Percentiles rank a stretch among this genome's conserved stretches.
phyloP scores from a whole-genome alignment of 2,113 vertebrate species.

The Eolophus roseicapilla region DNA sequence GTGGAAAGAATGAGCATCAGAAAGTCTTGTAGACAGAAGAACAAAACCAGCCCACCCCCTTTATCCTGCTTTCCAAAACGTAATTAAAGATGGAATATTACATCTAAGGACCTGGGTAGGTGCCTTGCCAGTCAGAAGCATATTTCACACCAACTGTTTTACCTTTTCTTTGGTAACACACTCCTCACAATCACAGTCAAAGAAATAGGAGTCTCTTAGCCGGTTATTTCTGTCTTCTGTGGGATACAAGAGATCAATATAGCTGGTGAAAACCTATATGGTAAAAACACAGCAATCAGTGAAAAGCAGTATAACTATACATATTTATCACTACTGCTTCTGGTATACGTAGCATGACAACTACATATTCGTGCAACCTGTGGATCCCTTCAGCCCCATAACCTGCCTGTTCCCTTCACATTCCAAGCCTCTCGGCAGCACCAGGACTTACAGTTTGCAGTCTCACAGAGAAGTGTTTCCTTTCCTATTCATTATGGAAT shows the following conservation, averaged over 20 bases:
- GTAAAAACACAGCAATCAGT: background rate
- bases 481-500: background rate
- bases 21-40: background rate
- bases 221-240: constrained; percentile 90
- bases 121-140: background rate
- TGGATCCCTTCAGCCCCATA: background rate
- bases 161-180: constrained; percentile 87
- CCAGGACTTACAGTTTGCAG: background rate
- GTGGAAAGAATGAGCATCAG: background rate
- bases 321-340: background rate
- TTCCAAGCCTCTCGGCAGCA: background rate
- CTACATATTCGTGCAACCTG: background rate
- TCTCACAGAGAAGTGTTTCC: background rate
- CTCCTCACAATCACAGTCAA: constrained; percentile 89
- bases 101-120: background rate
- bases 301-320: background rate
- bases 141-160: background rate
- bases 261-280: constrained; percentile 90
- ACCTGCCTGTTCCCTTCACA: background rate
- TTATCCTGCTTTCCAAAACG: background rate
- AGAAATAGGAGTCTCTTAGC: constrained; percentile 89
- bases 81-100: background rate
- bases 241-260: constrained; percentile 94
- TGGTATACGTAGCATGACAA: background rate
- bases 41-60: background rate